Evolutionary conservation across 2,888 invertebrate species (phyloP).

Genomic region (Seira sanloemensis): DNA sequence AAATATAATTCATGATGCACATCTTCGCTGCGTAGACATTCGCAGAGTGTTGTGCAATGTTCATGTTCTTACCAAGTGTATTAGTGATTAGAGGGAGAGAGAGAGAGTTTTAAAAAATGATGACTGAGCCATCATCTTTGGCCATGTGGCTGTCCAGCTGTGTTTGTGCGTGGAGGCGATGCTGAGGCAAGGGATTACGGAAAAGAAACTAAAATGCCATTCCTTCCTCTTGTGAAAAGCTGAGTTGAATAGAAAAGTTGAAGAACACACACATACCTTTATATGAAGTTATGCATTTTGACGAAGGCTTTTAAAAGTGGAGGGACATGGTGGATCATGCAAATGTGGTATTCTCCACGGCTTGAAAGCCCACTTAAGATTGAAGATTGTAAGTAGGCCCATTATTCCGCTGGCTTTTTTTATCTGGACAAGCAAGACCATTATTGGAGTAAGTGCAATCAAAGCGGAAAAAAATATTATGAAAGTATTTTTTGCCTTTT

Average conservation of each 20-base stretch:
- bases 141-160: slow-evolving; percentile 34
- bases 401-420: background rate
- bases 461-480: too few species aligned
- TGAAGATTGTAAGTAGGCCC: background rate
- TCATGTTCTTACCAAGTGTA: background rate
- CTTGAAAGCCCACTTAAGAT: slow-evolving; percentile 2
- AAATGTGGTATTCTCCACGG: background rate
- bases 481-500: background rate
- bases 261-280: slow-evolving; percentile 30
- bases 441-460: slow-evolving; percentile 12
- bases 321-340: background rate
- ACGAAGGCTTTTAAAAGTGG: background rate
- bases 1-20: too few species aligned
- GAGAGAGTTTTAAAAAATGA: too few species aligned
- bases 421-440: background rate
- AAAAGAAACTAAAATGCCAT: background rate
- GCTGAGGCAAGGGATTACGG: background rate
- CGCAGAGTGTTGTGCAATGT: too few species aligned
- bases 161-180: slow-evolving; percentile 21
- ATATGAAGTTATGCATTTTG: background rate
- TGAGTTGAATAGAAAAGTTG: background rate
- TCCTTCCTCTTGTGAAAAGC: background rate
- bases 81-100: background rate
- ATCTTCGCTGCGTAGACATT: too few species aligned
- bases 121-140: background rate